Evolutionary conservation across 1,140 invertebrate species (phyloP), one percentile per base, ranked within the genome.

Genomic region (Apis laboriosa): DNA sequence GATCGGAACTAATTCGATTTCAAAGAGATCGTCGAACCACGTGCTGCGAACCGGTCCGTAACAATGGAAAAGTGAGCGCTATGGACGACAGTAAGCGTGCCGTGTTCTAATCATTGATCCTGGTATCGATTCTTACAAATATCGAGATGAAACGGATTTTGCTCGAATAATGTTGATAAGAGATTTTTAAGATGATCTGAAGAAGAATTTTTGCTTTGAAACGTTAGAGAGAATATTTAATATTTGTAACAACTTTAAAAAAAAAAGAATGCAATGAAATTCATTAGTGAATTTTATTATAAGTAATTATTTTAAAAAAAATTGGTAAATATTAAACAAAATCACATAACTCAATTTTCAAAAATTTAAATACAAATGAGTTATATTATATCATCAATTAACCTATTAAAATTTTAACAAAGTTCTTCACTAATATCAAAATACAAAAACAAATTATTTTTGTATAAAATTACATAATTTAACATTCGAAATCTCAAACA

Each of bases 1-100:
- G 79, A 88, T 91, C 89, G 82, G 85, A 88, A 90, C 90, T 89
- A 91, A 92, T 91, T 92, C 89, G 87, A 92, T 91, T 90, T 87
- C 87, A 82, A 90, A 91, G 86, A 91, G 90, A 86, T 72, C 88
- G 86, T 74, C 72, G 84, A 80, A 88, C 84, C 86, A 77, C 86
- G 73, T 83, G 80, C 73, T 70, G 5, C 70, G 71, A 55, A 24
- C 72, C 66, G 66, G 73, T 67, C 68, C 56, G 58, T 68, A 49
- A 66, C 72, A 77, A 80, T 77, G 51, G 74, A 73, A 86, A 64
- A 64, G 75, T 63, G 80, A 83, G n/a, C 34, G 34, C 58, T 60
- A 75, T 64, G 64, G 80, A 34, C 67, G 75, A 83, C 58, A 21
- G 15, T 34, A 71, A 86, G 74, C 84, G 72, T 68, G 83, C 83